A percentile compares a stretch with the other conserved stretches of the same genome.
These are phyloP conservation scores for Anolis sagrei DNA, from an alignment of 2,113 vertebrate genomes.

Conservation along the genomic window DNA sequence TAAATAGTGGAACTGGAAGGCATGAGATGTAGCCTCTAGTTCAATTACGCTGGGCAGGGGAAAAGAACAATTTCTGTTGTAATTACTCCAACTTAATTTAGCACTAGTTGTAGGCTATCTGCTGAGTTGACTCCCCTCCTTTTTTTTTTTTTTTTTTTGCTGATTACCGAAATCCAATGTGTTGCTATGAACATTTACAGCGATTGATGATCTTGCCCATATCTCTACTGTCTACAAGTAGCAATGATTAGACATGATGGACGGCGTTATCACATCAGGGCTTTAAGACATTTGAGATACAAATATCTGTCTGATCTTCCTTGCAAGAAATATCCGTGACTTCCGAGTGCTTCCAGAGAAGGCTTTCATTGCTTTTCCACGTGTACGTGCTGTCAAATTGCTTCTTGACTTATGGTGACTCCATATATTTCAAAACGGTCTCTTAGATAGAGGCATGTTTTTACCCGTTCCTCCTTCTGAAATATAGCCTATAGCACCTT, in stretches of 20 bases:
- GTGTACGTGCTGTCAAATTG: too few species aligned
- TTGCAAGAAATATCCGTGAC: background rate
- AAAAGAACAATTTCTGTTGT: slow-evolving; percentile 13
- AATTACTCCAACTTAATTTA: slow-evolving; percentile 22
- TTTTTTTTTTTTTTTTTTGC: background rate
- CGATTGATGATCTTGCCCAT: background rate
- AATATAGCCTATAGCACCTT: too few species aligned
- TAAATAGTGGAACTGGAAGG: slow-evolving; percentile 1
- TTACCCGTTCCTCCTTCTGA: too few species aligned
- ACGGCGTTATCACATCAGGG: too few species aligned
- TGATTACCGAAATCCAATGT: background rate
- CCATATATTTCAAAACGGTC: too few species aligned
- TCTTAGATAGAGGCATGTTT: too few species aligned
- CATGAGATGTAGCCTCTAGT: slow-evolving; percentile 27
- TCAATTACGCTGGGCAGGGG: background rate
- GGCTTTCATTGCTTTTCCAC: too few species aligned
- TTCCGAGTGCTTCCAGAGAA: too few species aligned
- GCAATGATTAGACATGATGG: rapidly evolving
- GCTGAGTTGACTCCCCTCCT: background rate
- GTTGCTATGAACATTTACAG: background rate
- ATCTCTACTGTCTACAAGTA: background rate
- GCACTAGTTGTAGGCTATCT: background rate
- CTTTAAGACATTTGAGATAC: rapidly evolving
- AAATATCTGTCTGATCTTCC: background rate
- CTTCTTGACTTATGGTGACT: too few species aligned